Conservation (phyloP, 2,888 invertebrate species). For the Boloria euphrosyne region DNA sequence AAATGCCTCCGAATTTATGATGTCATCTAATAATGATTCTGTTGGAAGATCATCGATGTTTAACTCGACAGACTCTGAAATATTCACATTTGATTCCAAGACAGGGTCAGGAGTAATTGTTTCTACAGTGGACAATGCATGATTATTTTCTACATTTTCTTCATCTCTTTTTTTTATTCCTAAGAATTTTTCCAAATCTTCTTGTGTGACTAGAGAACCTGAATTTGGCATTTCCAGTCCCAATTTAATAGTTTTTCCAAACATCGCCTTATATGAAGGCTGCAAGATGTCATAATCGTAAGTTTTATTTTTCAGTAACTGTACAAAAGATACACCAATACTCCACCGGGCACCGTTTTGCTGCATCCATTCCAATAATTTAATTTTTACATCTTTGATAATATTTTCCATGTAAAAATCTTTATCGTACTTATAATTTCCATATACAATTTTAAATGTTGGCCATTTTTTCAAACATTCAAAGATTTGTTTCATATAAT, state of each 20-base stretch:
- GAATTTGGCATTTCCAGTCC: conserved; percentile 2
- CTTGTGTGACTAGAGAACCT: background rate
- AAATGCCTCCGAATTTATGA: background rate
- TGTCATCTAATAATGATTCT: background rate
- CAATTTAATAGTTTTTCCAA: conserved; percentile 11
- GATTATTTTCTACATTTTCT: background rate
- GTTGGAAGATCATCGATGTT: background rate
- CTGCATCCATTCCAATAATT: conserved; percentile 3
- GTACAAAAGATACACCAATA: conserved; percentile 6
- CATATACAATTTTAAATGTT: conserved; percentile 11
- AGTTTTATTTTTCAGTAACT: conserved; percentile 2
- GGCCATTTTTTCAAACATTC: background rate
- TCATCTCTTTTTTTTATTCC: background rate
- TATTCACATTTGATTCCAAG: too few species aligned
- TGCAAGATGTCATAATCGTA: conserved; percentile 12
- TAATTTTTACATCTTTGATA: conserved; percentile 2
- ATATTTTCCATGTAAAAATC: conserved; percentile 9
- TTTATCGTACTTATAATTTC: background rate
- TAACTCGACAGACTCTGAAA: background rate
- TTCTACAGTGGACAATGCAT: too few species aligned
- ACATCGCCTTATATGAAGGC: conserved; percentile 2
- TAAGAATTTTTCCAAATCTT: conserved; percentile 1
- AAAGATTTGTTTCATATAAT: conserved; percentile 10
- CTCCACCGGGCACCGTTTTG: conserved; percentile 1
- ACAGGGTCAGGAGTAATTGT: too few species aligned